Base-by-base conservation (phyloP, 2,797 vertebrate species). In the Okamejei kenojei region DNA sequence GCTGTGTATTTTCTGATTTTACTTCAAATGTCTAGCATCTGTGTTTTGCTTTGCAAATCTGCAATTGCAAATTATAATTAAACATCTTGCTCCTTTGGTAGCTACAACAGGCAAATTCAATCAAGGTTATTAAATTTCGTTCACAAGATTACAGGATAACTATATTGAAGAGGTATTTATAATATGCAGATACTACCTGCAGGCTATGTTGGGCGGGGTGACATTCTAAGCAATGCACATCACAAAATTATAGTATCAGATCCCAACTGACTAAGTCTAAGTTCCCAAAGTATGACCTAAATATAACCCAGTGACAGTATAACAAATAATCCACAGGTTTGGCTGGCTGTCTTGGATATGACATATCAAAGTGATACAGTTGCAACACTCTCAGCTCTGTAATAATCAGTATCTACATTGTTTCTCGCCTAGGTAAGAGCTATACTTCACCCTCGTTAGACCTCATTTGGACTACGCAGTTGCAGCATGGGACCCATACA, bases 51-150 rank as follows among this genome's bases (percentile, higher is more conserved):
- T 71, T 71, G 13, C 68, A 38, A 38, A 38, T 38, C 38, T 38
- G 38, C 1, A 38, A 38, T 38, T 38, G 38, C n/a, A 68, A 65
- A 65, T 88, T 21, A 32, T 8, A 88, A 68, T 32, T 74, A 74
- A 68, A 68, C 15, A 1, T 35, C n/a, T 35, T 35, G 2, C 15
- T 7, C n/a, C 19, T 35, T n/a, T 32, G 17, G 1, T 23, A 68
- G 15, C 17, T 8, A 35, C 61, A 88, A 32, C n/a, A 35, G 63
- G 13, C 21, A 8, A 32, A 19, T 35, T 35, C 17, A 32, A 68
- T 68, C 84, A 65, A 68, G 61, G 61, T 68, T 88, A 88, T 88
- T 88, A 88, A 17, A 35, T 88, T 35, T 88, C 84, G 68, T 32
- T 88, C 35, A 88, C 17, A 35, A 21, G 84, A 65, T 88, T 68